Evolutionary conservation across 2,113 vertebrate genomes (phyloP).

Genomic region (Syngnathoides biaculeatus): DNA sequence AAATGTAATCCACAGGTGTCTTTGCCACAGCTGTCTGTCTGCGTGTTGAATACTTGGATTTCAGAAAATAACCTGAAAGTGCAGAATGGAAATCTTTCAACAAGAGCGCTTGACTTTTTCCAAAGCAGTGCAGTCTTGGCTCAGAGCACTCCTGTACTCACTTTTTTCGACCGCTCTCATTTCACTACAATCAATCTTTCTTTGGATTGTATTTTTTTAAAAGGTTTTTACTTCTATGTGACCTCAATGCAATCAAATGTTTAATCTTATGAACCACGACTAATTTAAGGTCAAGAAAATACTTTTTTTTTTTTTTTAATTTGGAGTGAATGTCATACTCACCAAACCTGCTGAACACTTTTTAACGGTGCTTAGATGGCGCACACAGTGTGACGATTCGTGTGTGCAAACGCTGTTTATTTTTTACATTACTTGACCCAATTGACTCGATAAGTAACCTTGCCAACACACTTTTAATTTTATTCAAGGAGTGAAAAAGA

Average conservation of each 20-base stretch:
- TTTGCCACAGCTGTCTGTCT: background rate
- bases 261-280: slow-evolving; percentile 1
- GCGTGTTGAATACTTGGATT: background rate
- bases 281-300: background rate
- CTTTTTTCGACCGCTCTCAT: slow-evolving; percentile 26
- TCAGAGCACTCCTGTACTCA: background rate
- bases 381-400: background rate
- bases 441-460: slow-evolving; percentile 39
- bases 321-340: slow-evolving; percentile 16
- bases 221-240: background rate
- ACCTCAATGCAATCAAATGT: background rate
- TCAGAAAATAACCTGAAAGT: slow-evolving; percentile 21
- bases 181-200: slow-evolving; percentile 13
- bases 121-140: background rate
- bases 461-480: slow-evolving; percentile 42
- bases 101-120: background rate
- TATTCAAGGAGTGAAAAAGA: slow-evolving; percentile 29
- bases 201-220: background rate
- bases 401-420: slow-evolving; percentile 34
- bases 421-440: slow-evolving; percentile 30
- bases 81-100: slow-evolving; percentile 10
- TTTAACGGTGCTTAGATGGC: slow-evolving; percentile 4
- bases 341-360: slow-evolving; percentile 12
- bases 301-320: no score
- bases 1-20: slow-evolving; percentile 5